Evolutionary conservation across 2,888 invertebrate species (phyloP), one percentile per base, ranked within the genome.

Genomic region (Ferrisia virgata): DNA sequence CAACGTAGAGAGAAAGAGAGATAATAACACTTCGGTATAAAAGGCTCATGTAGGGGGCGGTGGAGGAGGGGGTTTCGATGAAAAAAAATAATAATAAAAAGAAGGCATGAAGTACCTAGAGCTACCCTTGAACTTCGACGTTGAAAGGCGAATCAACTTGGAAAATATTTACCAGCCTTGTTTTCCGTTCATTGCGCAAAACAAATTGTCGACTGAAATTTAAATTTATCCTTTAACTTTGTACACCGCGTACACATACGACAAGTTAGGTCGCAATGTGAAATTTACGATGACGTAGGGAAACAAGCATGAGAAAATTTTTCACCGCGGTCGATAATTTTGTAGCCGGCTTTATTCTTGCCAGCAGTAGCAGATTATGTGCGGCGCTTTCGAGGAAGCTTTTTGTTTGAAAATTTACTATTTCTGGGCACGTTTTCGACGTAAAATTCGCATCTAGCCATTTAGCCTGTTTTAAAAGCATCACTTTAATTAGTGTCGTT

Each of bases 311-410:
- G n/a, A n/a, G n/a, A 28, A 64, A 64, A 64, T 64, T 64, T 64
- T 64, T 64, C 64, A 64, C 31, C 64, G 64, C 15, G 64, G 64
- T 64, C 64, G 64, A 64, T 64, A 64, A 64, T 64, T 64, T 31
- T 15, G 64, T 15, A 64, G 28, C 64, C 25, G 28, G 28, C 28
- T 64, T 64, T 53, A 53, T 53, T 53, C 53, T n/a, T n/a, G n/a
- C n/a, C n/a, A n/a, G 53, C 53, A 5, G n/a, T n/a, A 22, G 22
- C 15, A 5, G 53, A 53, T 53, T 53, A 53, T 13, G 2, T 53
- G 53, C 8, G 22, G 6, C 8, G 53, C 53, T 53, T 53, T 53
- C 8, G 53, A 22, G 3, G 2, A 4, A 22, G 8, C 8, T 22
- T 8, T 22, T 53, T 22, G 5, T 18, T 22, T 40, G 5, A 8